Evolutionary conservation across 1,140 invertebrate species (phyloP).

Genomic region (Parapsyche elsis): DNA sequence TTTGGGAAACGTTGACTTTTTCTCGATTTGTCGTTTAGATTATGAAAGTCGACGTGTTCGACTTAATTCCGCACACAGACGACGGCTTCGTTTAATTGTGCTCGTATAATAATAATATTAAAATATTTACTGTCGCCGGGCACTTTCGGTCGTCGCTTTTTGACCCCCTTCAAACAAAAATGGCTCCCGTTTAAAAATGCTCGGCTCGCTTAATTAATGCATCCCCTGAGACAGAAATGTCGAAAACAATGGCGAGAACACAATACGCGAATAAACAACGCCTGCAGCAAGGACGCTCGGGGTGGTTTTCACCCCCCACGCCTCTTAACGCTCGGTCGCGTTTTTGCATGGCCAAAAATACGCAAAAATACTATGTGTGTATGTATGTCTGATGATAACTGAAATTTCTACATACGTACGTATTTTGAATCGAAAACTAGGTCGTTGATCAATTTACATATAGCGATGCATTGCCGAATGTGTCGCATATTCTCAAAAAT

Average conservation of each 20-base stretch:
- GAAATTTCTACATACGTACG: no score
- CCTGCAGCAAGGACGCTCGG: background rate
- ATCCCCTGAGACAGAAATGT: conserved; percentile 34
- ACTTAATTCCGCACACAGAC: background rate
- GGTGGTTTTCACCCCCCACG: background rate
- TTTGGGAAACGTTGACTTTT: background rate
- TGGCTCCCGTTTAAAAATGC: conserved; percentile 9
- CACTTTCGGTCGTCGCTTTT: no score
- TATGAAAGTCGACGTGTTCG: no score
- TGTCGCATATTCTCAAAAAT: no score
- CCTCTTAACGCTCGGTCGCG: background rate
- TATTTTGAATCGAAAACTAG: no score
- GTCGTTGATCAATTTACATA: no score
- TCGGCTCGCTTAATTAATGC: conserved; percentile 31
- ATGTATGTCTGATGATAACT: no score
- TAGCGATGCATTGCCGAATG: no score
- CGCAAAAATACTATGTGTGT: no score
- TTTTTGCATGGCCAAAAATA: background rate
- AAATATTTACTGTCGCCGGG: no score
- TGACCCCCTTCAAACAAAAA: background rate
- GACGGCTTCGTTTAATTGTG: background rate
- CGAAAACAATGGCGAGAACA: background rate
- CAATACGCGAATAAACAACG: conserved; percentile 10
- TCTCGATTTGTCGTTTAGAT: conserved; percentile 2
- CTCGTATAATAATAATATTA: no score